Evolutionary conservation across 2,113 vertebrate species (phyloP), one percentile per base, ranked within the genome.

Genomic region (Calypte anna): DNA sequence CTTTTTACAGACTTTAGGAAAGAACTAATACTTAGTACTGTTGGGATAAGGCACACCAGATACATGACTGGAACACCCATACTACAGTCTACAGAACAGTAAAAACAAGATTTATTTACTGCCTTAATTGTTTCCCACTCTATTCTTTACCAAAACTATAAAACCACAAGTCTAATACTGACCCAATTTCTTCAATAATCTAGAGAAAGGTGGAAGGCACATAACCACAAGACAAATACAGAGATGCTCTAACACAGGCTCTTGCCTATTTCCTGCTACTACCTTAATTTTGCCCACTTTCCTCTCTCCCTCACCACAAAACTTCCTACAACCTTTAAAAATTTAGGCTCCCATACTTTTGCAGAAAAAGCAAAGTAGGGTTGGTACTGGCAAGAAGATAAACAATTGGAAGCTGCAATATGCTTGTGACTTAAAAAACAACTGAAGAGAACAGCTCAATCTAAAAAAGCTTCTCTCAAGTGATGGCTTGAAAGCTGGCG

Each of bases 191-290:
- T 53, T 74, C 27, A 77, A 43, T 1, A 74, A 9, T 24, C 51
- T 57, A 21, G 30, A 81, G 28, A 59, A 57, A 61, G 6, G 16
- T 15, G 2, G 44, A 80, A 66, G 0, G 1, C 7, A 58, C 9
- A 50, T 58, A 67, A 58, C 18, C 53, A 63, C 38, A 58, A 40
- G 36, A 81, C 25, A 89, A 84, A 66, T 16, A 48, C 36, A 74
- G 19, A 77, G 28, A 55, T 3, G 0, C 6, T 28, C 22, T 57
- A 75, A 79, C 10, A 76, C 16, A 54, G 44, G 19, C 8, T 72
- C 38, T 33, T 0, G 0, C 17, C 8, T 15, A 13, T 62, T 81
- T 89, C 64, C 61, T 69, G 77, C 30, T 15, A 66, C 23, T 8
- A 30, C 8, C 64, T 54, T 61, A 3, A 24, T 62, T 82, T 70